Base-by-base conservation (phyloP, 2,113 vertebrate genomes). In the Globicephala melas region DNA sequence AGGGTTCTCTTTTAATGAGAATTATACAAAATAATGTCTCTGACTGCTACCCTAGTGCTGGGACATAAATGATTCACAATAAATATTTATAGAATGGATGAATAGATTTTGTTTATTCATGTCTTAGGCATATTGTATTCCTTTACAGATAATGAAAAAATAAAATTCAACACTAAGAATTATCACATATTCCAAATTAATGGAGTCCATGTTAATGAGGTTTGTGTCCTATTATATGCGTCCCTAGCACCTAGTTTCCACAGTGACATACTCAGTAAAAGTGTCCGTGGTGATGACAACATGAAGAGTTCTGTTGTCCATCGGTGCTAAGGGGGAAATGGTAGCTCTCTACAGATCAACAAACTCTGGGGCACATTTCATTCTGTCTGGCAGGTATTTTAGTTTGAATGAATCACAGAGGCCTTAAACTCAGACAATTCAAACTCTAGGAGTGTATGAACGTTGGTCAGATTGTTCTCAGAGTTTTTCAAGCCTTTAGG, bases 121-220 rank as follows among this genome's bases (percentile, higher is more conserved):
- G 83, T 90, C 65, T 90, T 96, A 81, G 91, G 28, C 60, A 38
- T 86, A 62, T n/a, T 88, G 15, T 76, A 91, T 97, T 95, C 85
- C 85, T 77, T 90, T 83, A 41, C 15, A 85, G 65, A 91, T 93
- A 91, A 83, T 77, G 82, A 82, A 79, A 96, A 95, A 94, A 50
- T 93, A 50, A 92, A 91, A 93, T 82, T 67, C 28, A 68, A 60
- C 67, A 25, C 77, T 17, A 84, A 50, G n/a, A 89, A 92, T 93
- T 3, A 67, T 87, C 68, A 63, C 33, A 53, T 63, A 50, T 28
- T 87, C 82, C 89, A 95, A 82, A 83, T 85, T 36, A 93, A 91
- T 60, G 68, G 41, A 25, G 36, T 91, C 44, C 68, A 20, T 97
- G 62, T 73, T 94, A 73, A 74, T 81, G 47, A 94, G 77, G 82